These are phyloP conservation scores for Mythimna vitellina DNA, from an alignment of 2,888 invertebrate species.

Conservation along the genomic window DNA sequence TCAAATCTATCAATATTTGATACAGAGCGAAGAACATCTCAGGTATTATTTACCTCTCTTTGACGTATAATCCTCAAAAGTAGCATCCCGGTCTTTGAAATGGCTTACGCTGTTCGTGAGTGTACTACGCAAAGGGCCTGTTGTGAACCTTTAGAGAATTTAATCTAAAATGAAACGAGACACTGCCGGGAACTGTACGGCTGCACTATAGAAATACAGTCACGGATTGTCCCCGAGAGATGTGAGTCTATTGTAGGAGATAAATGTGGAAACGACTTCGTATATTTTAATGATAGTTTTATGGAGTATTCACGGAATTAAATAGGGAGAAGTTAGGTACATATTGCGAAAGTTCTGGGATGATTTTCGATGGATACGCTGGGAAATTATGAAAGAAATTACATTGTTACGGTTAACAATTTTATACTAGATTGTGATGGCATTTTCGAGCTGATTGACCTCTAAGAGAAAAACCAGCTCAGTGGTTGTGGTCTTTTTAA, in stretches of 20 bases:
- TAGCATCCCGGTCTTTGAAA: slow-evolving; percentile 22
- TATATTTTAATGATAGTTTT: slow-evolving; percentile 17
- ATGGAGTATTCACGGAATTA: slow-evolving; percentile 3
- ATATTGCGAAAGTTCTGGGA: background rate
- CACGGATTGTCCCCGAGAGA: slow-evolving; percentile 36
- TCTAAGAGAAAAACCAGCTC: background rate
- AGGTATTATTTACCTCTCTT: slow-evolving; percentile 4
- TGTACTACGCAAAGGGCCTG: slow-evolving; percentile 32
- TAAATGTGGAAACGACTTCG: slow-evolving; percentile 6
- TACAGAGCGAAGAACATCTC: background rate
- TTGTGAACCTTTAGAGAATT: slow-evolving; percentile 32
- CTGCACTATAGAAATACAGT: slow-evolving; percentile 36
- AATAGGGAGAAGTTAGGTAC: background rate
- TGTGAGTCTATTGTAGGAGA: slow-evolving; percentile 19
- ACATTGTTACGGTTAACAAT: background rate
- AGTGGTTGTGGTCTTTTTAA: background rate
- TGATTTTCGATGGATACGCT: background rate
- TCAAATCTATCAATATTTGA: background rate
- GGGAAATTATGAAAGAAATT: background rate
- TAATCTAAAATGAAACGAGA: slow-evolving; percentile 46
- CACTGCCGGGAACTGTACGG: slow-evolving; percentile 20
- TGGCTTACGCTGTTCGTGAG: slow-evolving; percentile 15
- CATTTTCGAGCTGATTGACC: background rate
- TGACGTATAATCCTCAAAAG: slow-evolving; percentile 35
- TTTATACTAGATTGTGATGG: background rate